Evolutionary conservation across 1,140 invertebrate species (phyloP).

Genomic region (Paracyclopina nana): DNA sequence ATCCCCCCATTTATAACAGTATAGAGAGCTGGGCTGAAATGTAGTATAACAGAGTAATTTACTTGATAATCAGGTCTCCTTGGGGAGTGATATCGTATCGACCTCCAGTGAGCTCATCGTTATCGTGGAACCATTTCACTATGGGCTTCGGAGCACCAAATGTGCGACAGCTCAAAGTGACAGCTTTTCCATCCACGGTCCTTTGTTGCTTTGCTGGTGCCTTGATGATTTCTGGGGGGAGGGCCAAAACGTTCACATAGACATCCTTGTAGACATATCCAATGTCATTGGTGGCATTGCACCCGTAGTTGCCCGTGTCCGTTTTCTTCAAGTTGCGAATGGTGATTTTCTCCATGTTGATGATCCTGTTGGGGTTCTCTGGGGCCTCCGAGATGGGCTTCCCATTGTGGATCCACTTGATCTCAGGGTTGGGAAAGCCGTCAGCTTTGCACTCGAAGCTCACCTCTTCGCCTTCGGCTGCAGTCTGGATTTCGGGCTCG

Average conservation of each 20-base stretch:
- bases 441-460: slow-evolving; percentile 66
- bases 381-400: slow-evolving; percentile 55
- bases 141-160: slow-evolving; percentile 83
- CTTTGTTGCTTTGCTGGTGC: slow-evolving; percentile 46
- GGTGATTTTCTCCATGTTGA: slow-evolving; percentile 49
- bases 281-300: slow-evolving; percentile 92
- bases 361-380: slow-evolving; percentile 33
- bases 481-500: slow-evolving; percentile 69
- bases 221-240: slow-evolving; percentile 71
- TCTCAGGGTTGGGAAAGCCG: slow-evolving; percentile 67
- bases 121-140: slow-evolving; percentile 77
- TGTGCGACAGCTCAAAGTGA: slow-evolving; percentile 71
- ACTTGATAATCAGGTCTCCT: slow-evolving; percentile 62
- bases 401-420: slow-evolving; percentile 94
- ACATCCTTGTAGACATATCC: slow-evolving; percentile 97
- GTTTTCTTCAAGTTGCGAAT: slow-evolving; percentile 60
- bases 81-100: slow-evolving; percentile 45
- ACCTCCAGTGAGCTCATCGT: slow-evolving; percentile 60
- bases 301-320: slow-evolving; percentile 87
- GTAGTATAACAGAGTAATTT: too few relatives aligned
- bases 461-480: slow-evolving; percentile 72
- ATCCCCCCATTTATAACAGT: too few relatives aligned
- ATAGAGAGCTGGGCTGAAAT: too few relatives aligned
- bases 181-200: slow-evolving; percentile 58
- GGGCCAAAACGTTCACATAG: slow-evolving; percentile 85